Conservation (phyloP, 1,140 invertebrate species). For the Drosophila sp. region DNA sequence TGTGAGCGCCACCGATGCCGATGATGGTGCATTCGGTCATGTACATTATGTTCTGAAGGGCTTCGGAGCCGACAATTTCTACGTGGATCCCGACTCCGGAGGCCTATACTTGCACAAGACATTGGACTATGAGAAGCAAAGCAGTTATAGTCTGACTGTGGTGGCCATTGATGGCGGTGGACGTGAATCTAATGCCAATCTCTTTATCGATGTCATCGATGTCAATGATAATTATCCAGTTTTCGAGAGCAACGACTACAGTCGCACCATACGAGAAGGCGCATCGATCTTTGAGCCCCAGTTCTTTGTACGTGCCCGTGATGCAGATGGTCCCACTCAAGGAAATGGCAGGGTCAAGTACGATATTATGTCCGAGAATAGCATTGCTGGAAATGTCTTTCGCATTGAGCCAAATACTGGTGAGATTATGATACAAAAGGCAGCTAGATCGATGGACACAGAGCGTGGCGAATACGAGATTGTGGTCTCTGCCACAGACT, state of each 20-base stretch:
- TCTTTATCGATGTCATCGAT: conserved; percentile 89
- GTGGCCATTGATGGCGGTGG: conserved; percentile 91
- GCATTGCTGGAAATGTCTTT: conserved; percentile 85
- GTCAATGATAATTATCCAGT: conserved; percentile 93
- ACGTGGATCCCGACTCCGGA: conserved; percentile 86
- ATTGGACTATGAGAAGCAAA: conserved; percentile 90
- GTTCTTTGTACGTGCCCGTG: conserved; percentile 88
- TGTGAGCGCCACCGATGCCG: conserved; percentile 88
- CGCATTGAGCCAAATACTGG: conserved; percentile 87
- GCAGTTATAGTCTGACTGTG: conserved; percentile 90
- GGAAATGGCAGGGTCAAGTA: conserved; percentile 88
- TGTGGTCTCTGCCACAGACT: conserved; percentile 88
- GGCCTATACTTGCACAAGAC: conserved; percentile 86
- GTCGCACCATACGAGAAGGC: conserved; percentile 89
- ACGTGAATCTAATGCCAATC: conserved; percentile 86
- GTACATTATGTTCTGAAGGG: conserved; percentile 89
- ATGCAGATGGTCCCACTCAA: conserved; percentile 88
- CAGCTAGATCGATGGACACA: conserved; percentile 88
- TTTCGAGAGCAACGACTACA: conserved; percentile 89
- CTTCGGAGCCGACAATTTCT: conserved; percentile 90
- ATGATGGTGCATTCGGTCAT: conserved; percentile 88
- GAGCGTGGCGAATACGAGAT: conserved; percentile 89
- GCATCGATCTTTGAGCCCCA: conserved; percentile 90
- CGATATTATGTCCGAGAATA: conserved; percentile 88
- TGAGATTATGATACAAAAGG: conserved; percentile 87